Evolutionary conservation across 30 jellyfish, hydroid and myxozoan genomes (phyloP).

Genomic region (Aurelia sp.): DNA sequence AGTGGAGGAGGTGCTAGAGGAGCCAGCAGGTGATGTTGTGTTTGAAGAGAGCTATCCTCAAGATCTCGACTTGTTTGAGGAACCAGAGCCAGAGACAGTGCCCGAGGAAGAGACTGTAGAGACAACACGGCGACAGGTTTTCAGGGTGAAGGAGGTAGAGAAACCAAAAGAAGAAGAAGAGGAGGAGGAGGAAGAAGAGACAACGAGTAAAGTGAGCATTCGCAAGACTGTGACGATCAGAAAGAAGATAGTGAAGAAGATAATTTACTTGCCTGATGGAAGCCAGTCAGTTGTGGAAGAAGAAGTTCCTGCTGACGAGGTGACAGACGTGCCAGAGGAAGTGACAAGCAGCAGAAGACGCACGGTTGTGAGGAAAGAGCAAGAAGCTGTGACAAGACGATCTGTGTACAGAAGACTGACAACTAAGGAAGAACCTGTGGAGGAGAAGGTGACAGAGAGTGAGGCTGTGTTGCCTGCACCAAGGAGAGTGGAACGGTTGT

Average conservation of each 20-base stretch:
- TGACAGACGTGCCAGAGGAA: slow-evolving; percentile 30
- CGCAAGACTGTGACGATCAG: slow-evolving; percentile 3
- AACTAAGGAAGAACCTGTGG: neutral
- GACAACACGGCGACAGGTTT: slow-evolving; percentile 41
- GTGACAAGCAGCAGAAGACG: neutral
- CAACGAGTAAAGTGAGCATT: neutral
- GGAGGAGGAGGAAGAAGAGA: neutral
- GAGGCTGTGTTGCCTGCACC: slow-evolving; percentile 23
- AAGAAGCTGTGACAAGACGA: slow-evolving; percentile 19
- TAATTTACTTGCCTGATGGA: slow-evolving; percentile 29
- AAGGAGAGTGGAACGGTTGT: slow-evolving; percentile 76
- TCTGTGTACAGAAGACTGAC: slow-evolving; percentile 13
- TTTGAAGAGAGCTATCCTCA: slow-evolving; percentile 27
- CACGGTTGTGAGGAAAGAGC: slow-evolving; percentile 27
- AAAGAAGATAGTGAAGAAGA: slow-evolving; percentile 24
- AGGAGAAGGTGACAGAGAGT: slow-evolving; percentile 43
- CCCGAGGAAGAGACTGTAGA: slow-evolving; percentile 4
- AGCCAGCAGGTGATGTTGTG: slow-evolving; percentile 50
- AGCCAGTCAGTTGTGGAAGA: slow-evolving; percentile 40
- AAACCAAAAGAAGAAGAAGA: neutral
- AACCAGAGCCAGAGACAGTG: slow-evolving; percentile 49
- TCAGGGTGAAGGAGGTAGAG: slow-evolving; percentile 9
- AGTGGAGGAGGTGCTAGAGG: slow-evolving; percentile 70
- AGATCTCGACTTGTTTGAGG: slow-evolving; percentile 36
- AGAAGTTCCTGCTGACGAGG: slow-evolving; percentile 9